Evolutionary conservation across 2,888 invertebrate species (phyloP), one percentile per base, ranked within the genome.

Genomic region (Acanthococcus lagerstroemiae): DNA sequence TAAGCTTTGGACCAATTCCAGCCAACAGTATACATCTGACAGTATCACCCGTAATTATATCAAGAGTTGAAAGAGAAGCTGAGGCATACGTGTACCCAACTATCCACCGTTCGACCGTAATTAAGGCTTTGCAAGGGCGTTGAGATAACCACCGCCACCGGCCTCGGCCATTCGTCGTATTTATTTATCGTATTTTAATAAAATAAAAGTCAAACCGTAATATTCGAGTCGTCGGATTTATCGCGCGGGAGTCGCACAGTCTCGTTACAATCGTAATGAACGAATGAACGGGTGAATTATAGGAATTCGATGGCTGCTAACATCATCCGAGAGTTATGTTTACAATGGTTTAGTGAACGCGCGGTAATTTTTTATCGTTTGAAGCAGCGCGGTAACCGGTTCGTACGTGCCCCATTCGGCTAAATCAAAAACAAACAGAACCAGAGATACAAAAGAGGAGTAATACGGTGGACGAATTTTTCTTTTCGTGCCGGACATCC

Each of bases 1-100:
- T 45, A 58, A 46, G 57, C 57, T 58, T 58, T 58, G 57, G 57
- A 58, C 57, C 57, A 58, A 58, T 58, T 58, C 57, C 57, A 58
- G 57, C 57, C 37, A 52, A 12, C 15, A 7, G 19, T 19, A 37
- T 58, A 58, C 45, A 57, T 57, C 57, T 46, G 57, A 58, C 57
- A 58, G 26, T 44, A 58, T 58, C 57, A 58, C 25, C 44, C 57
- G 57, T 58, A 58, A 58, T 58, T 58, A 58, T 58, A 58, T 58
- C 57, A 58, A 58, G 22, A 30, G 44, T 22, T 15, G n/a, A 57
- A 24, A 52, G 27, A 19, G 12, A n/a, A 55, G 25, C n/a, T 55
- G 6, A 37, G 17, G 57, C 46, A 58, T 58, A 55, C 55, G 26
- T 55, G 55, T 24, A 55, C 27, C 4, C 15, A 5, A 37, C 19